phyloP scores from a whole-genome alignment of 2,797 vertebrate species.

The Clarias laeviceps region DNA sequence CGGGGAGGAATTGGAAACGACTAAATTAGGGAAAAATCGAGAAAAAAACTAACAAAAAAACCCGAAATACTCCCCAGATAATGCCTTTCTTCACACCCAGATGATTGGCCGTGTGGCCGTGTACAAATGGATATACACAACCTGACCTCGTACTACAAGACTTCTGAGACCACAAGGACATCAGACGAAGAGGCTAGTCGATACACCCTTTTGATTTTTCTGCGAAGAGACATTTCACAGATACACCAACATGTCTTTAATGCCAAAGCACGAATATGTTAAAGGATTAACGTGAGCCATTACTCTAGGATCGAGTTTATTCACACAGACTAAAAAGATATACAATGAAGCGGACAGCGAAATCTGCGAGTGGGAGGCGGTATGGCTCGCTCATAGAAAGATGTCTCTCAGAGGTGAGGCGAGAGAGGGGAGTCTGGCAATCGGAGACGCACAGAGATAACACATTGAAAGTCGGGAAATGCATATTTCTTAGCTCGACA shows the following conservation, averaged over 20 bases:
- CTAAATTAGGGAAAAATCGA: no score
- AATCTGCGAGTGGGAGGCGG: constrained; percentile 6
- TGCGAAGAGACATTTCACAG: not conserved
- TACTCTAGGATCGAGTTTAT: not conserved
- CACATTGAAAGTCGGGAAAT: not conserved
- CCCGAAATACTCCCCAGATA: no score
- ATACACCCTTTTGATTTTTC: not conserved
- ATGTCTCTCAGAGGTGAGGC: not conserved
- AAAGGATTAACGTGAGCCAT: not conserved
- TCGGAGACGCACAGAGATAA: constrained; percentile 6
- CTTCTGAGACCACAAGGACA: not conserved
- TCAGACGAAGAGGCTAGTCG: not conserved
- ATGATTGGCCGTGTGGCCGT: not conserved
- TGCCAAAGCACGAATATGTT: not conserved
- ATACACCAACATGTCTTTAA: not conserved
- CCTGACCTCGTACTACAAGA: not conserved
- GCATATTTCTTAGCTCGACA: not conserved
- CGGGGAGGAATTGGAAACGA: no score
- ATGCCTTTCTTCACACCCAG: no score
- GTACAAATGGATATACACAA: not conserved
- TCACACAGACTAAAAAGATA: not conserved
- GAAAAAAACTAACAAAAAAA: no score
- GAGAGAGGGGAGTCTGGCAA: not conserved
- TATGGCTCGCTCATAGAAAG: not conserved
- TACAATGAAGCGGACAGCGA: not conserved